phyloP scores from a whole-genome alignment of 30 jellyfish, hydroid and myxozoan genomes.

The Turritopsis rubra region DNA sequence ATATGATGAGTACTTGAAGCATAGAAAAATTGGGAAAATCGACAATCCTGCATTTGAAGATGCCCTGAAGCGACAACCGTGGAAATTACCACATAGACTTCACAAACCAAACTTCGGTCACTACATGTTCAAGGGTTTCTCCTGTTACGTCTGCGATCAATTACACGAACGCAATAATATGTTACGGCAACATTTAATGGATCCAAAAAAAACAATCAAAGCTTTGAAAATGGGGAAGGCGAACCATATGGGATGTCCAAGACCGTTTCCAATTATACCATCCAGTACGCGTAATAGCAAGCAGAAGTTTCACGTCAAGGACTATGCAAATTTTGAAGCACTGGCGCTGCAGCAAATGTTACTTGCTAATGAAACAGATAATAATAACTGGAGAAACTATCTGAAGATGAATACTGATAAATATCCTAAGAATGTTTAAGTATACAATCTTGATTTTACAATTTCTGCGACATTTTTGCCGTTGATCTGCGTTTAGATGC shows the following conservation, averaged over 20 bases:
- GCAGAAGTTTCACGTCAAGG: slow-evolving; percentile 3
- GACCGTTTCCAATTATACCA: slow-evolving; percentile 17
- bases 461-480: no score
- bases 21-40: slow-evolving; percentile 35
- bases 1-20: slow-evolving; percentile 56
- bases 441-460: no score
- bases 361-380: slow-evolving; percentile 52
- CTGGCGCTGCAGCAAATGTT: slow-evolving; percentile 48
- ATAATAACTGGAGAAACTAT: slow-evolving; percentile 37
- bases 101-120: slow-evolving; percentile 67
- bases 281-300: slow-evolving; percentile 9
- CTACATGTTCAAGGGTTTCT: slow-evolving; percentile 57
- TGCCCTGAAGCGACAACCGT: slow-evolving; percentile 34
- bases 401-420: slow-evolving; percentile 46
- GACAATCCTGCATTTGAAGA: slow-evolving; percentile 40
- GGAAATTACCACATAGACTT: slow-evolving; percentile 36
- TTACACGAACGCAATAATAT: slow-evolving; percentile 20
- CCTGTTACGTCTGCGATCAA: slow-evolving; percentile 63
- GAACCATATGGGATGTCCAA: slow-evolving; percentile 49
- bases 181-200: slow-evolving; percentile 23
- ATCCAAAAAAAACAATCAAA: not conserved
- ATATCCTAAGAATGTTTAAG: slow-evolving; percentile 25
- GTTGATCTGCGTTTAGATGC: no score
- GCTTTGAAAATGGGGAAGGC: not conserved
- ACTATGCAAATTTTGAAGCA: slow-evolving; percentile 70